Evolutionary conservation across 2,888 invertebrate genomes (phyloP), one percentile per base, ranked within the genome.

Genomic region (Tanypteryx hageni): DNA sequence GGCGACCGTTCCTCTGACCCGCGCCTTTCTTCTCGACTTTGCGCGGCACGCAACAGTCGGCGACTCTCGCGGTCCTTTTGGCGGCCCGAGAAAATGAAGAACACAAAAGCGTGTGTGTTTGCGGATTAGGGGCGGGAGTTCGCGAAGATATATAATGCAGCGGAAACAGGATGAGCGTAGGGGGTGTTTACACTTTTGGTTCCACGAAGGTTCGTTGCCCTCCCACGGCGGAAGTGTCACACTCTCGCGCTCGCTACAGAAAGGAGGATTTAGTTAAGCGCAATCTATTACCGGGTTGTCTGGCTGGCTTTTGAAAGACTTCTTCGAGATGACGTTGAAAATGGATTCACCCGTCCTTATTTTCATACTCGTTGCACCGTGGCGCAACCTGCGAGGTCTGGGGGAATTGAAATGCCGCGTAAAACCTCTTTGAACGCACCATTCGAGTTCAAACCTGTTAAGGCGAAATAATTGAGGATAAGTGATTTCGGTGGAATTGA

Each of bases 121-220:
- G 76, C 13, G 76, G 22, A 27, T 76, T 18, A 13, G 18, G 76
- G 27, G 44, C 44, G 44, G 44, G 44, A 76, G 27, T 76, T 11
- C 22, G 76, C n/a, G 68, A 68, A 68, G n/a, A 68, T 18, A 76
- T 13, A 76, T 76, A 13, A 76, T 76, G 8, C 76, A 11, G 11
- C 22, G 18, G 44, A 44, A 44, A 44, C 44, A 44, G 44, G 44
- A 44, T 44, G 44, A 44, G 44, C 44, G 44, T 44, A 44, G 44
- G 44, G 44, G 27, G 22, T 76, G 76, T 76, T 76, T 76, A 76
- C 76, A 27, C 27, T 76, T 76, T 76, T 27, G 76, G 22, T 13
- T 68, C 68, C 27, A 44, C 44, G 27, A 27, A 22, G 76, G 76
- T 76, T 76, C 76, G 76, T 76, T 76, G 76, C 76, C 76, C 76